phyloP scores from a whole-genome alignment of 2,797 vertebrate genomes.

The Aeoliscus strigatus region DNA sequence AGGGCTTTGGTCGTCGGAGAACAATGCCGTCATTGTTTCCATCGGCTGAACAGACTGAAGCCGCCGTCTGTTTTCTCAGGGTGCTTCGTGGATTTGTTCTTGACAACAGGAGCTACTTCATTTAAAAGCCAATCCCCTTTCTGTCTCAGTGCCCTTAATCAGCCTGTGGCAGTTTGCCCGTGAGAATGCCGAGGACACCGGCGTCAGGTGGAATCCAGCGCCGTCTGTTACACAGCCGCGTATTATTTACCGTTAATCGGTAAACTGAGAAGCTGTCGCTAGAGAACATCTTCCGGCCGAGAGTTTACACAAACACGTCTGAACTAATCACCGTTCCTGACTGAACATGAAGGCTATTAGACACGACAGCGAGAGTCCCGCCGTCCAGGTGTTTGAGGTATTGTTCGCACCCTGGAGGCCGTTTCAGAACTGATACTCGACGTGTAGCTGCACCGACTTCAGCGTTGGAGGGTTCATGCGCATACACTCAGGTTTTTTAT shows the following conservation, averaged over 20 bases:
- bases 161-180: slow-evolving; percentile 27
- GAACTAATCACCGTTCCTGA: background rate
- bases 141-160: slow-evolving; percentile 23
- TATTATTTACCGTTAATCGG: no score
- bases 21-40: slow-evolving; percentile 50
- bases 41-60: slow-evolving; percentile 19
- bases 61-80: slow-evolving; percentile 27
- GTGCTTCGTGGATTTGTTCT: slow-evolving; percentile 29
- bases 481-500: no score
- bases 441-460: no score
- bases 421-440: background rate
- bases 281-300: no score
- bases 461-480: no score
- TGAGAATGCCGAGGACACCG: slow-evolving; percentile 18
- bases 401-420: background rate
- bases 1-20: slow-evolving; percentile 13
- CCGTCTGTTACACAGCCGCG: no score
- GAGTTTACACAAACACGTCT: no score
- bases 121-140: slow-evolving; percentile 37
- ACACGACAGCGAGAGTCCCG: no score
- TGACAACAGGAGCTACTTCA: slow-evolving; percentile 23
- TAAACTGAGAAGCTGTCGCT: no score
- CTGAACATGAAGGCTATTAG: background rate
- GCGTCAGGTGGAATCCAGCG: no score
- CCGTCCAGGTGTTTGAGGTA: background rate